These are phyloP conservation scores for Pyrgilauda ruficollis DNA, from an alignment of 2,113 vertebrate genomes.

Conservation along the genomic window DNA sequence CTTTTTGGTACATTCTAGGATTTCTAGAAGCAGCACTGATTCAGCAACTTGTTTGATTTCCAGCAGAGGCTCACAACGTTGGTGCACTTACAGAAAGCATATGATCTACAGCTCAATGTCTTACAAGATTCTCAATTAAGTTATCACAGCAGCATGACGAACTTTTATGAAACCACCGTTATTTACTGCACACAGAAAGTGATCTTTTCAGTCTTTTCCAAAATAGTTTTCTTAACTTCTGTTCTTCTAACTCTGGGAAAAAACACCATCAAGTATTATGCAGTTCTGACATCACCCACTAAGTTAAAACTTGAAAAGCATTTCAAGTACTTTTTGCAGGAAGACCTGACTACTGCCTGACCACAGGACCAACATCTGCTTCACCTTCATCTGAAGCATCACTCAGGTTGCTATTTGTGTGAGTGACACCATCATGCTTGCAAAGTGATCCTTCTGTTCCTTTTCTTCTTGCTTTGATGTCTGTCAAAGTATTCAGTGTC, in stretches of 20 bases:
- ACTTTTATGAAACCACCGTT: neutral
- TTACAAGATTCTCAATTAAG: neutral
- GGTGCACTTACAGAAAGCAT: neutral
- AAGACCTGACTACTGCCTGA: neutral
- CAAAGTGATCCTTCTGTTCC: conserved; percentile 47
- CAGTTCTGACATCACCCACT: conserved; percentile 3
- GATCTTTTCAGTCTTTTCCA: neutral
- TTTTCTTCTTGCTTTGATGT: conserved; percentile 59
- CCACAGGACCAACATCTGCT: conserved; percentile 11
- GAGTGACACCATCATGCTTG: neutral
- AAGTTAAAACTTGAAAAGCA: conserved; percentile 40
- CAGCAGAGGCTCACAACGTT: neutral
- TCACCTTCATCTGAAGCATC: conserved; percentile 19
- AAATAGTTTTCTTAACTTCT: neutral
- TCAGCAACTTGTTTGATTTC: neutral
- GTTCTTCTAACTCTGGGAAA: conserved; percentile 14
- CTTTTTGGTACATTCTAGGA: neutral
- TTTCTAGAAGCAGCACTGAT: neutral
- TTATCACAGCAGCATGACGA: neutral
- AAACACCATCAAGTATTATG: neutral
- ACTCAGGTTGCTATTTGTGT: neutral
- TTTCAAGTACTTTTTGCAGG: conserved; percentile 23
- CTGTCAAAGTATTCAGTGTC: conserved; percentile 43
- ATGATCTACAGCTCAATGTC: neutral
- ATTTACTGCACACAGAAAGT: neutral